Conservation (phyloP, 2,797 vertebrate genomes). For the Cryptoblepharus egeriae region DNA sequence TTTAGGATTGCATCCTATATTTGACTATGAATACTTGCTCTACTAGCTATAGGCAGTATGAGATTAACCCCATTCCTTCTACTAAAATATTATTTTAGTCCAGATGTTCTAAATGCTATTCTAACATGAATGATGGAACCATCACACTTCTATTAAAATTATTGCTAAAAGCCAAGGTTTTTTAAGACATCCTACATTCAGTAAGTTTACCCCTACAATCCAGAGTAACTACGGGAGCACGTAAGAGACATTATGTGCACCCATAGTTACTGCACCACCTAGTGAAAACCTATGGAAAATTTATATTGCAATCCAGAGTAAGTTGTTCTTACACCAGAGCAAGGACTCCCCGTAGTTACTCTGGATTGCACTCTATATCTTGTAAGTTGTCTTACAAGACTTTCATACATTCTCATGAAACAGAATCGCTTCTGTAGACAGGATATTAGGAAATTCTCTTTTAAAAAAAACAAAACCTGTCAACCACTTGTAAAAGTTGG, state of each 20-base stretch:
- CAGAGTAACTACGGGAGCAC: too few relatives aligned
- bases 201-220: too few relatives aligned
- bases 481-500: background rate
- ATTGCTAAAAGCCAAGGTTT: constrained; percentile 39
- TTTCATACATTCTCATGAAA: constrained; percentile 40
- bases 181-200: constrained; percentile 43
- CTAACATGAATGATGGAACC: constrained; percentile 43
- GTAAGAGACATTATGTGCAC: too few relatives aligned
- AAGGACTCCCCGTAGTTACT: too few relatives aligned
- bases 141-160: constrained; percentile 29
- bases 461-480: background rate
- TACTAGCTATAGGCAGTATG: background rate
- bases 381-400: too few relatives aligned
- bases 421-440: constrained; percentile 42
- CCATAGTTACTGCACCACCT: too few relatives aligned
- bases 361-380: too few relatives aligned
- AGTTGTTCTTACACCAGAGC: too few relatives aligned
- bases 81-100: background rate
- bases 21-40: background rate
- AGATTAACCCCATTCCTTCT: background rate
- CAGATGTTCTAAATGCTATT: background rate
- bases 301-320: too few relatives aligned
- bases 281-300: too few relatives aligned
- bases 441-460: constrained; percentile 45
- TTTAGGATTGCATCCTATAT: too few relatives aligned